Conservation (phyloP, 2,888 invertebrate species). For the Polia nebulosa region DNA sequence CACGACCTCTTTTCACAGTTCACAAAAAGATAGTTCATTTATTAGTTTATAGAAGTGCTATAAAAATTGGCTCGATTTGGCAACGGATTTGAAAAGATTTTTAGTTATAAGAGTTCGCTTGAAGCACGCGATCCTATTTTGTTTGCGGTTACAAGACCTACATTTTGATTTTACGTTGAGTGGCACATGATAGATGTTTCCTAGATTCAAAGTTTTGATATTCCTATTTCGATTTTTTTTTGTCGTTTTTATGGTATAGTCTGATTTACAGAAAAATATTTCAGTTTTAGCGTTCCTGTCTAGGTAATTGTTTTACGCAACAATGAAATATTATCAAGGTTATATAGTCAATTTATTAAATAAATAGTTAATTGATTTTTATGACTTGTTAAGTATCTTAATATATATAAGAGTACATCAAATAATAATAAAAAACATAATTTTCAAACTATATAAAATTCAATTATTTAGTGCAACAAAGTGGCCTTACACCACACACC, state of each 20-base stretch:
- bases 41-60: conserved; percentile 28
- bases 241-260: background rate
- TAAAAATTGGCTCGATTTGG: conserved; percentile 18
- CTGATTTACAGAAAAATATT: background rate
- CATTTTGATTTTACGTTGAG: conserved; percentile 12
- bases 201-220: background rate
- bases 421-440: no score
- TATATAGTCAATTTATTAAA: no score
- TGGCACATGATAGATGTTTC: conserved; percentile 8
- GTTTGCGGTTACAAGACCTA: conserved; percentile 11
- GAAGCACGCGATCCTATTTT: conserved; percentile 31
- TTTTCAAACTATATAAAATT: no score
- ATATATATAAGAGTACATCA: no score
- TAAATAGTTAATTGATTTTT: background rate
- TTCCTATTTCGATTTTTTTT: background rate
- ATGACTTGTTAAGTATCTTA: no score
- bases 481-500: no score
- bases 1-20: background rate
- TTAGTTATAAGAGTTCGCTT: background rate
- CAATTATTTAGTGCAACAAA: no score
- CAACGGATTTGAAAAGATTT: background rate
- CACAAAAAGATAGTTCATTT: conserved; percentile 37
- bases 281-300: background rate
- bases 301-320: no score
- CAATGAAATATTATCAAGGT: no score